Evolutionary conservation across 2,888 invertebrate species (phyloP).

Genomic region (Philereme vetulata): DNA sequence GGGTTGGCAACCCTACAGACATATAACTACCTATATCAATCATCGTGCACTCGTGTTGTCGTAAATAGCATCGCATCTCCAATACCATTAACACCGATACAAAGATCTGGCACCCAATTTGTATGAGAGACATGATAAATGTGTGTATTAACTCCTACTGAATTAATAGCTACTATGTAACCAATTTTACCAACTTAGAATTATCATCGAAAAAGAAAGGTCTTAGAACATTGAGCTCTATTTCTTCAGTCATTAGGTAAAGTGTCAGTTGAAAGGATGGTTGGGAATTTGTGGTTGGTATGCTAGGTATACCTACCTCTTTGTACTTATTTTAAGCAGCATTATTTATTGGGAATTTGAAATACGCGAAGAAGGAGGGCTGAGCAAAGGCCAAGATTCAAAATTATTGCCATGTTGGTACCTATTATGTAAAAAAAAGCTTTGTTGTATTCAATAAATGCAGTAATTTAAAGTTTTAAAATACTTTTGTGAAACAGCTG

Average conservation of each 20-base stretch:
- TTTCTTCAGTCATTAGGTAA: not conserved
- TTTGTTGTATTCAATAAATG: not conserved
- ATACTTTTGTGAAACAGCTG: too few species aligned
- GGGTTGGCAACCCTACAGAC: too few species aligned
- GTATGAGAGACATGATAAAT: conserved; percentile 45
- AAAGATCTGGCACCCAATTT: conserved; percentile 48
- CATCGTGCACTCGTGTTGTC: conserved; percentile 9
- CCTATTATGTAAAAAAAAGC: not conserved
- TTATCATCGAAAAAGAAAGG: conserved; percentile 1
- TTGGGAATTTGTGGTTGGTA: conserved; percentile 6
- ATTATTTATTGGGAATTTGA: conserved; percentile 36
- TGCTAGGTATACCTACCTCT: conserved; percentile 23
- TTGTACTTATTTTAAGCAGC: conserved; percentile 27
- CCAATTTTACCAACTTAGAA: conserved; percentile 26
- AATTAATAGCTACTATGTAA: conserved; percentile 54
- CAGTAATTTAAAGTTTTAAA: too few species aligned
- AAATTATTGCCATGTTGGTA: conserved; percentile 5
- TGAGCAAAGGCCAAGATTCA: conserved; percentile 16
- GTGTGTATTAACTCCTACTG: conserved; percentile 44
- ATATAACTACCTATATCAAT: conserved; percentile 5
- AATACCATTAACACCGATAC: conserved; percentile 35
- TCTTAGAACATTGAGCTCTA: conserved; percentile 14
- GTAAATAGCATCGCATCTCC: conserved; percentile 42
- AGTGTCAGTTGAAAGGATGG: conserved; percentile 1
- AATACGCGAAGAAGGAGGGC: conserved; percentile 24